phyloP scores from a whole-genome alignment of 2,113 vertebrate species.

The Lagopus muta region DNA sequence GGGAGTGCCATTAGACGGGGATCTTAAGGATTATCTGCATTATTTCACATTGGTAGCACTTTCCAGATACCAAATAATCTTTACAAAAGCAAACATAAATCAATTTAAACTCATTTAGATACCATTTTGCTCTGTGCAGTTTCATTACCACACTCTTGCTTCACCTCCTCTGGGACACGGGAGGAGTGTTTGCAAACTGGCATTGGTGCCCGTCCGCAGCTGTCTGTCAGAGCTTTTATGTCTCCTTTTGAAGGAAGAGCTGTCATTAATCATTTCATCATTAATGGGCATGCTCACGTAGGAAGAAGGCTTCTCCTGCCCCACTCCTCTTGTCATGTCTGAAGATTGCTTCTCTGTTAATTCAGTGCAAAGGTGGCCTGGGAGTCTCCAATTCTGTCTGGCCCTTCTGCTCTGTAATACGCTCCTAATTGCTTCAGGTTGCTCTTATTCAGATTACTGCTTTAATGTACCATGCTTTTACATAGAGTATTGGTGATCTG shows the following conservation, averaged over 20 bases:
- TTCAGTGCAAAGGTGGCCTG: conserved; percentile 54
- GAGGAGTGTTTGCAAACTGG: conserved; percentile 73
- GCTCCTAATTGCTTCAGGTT: background rate
- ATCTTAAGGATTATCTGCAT: conserved; percentile 81
- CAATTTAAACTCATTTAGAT: conserved; percentile 85
- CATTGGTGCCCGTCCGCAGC: conserved; percentile 76
- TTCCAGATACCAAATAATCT: conserved; percentile 80
- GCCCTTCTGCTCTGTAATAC: conserved; percentile 28
- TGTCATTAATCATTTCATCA: conserved; percentile 76
- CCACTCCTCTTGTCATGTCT: background rate
- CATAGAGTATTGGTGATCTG: background rate
- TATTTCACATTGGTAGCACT: conserved; percentile 82
- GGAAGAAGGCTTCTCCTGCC: conserved; percentile 19
- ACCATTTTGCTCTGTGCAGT: conserved; percentile 80
- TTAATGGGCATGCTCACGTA: conserved; percentile 51
- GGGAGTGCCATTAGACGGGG: conserved; percentile 83
- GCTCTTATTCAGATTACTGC: background rate
- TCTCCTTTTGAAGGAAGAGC: conserved; percentile 68
- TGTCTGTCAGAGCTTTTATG: conserved; percentile 69
- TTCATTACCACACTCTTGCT: conserved; percentile 84
- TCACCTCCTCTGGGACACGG: conserved; percentile 71
- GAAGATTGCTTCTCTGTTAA: conserved; percentile 38
- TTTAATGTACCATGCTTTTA: background rate
- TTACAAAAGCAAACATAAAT: conserved; percentile 84
- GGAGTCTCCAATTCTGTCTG: conserved; percentile 13